Conservation (phyloP, 2,888 invertebrate species). For the Ennomos fuscantarius region DNA sequence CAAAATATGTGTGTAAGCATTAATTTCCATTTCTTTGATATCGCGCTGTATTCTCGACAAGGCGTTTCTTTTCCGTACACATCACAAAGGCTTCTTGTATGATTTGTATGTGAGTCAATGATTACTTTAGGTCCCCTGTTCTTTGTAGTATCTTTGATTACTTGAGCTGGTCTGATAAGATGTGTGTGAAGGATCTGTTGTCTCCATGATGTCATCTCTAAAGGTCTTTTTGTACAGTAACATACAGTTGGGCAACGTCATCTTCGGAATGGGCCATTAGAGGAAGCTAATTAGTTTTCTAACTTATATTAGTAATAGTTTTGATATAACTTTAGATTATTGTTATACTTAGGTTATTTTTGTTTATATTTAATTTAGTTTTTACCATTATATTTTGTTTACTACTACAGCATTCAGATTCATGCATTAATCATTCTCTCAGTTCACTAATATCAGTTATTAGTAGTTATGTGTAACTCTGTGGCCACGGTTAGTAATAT, state of each 20-base stretch:
- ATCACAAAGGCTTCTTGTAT: slow-evolving; percentile 11
- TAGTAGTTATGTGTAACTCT: too few relatives aligned
- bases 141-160: slow-evolving; percentile 15
- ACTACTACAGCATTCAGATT: too few relatives aligned
- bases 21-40: not conserved
- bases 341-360: too few relatives aligned
- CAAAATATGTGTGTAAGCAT: too few relatives aligned
- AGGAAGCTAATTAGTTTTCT: too few relatives aligned
- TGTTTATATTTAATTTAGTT: too few relatives aligned
- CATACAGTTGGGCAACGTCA: not conserved
- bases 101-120: slow-evolving; percentile 9
- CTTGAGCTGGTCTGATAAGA: slow-evolving; percentile 18
- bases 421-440: too few relatives aligned
- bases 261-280: slow-evolving; percentile 4
- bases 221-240: not conserved
- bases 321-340: too few relatives aligned
- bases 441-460: too few relatives aligned
- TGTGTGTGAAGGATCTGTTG: slow-evolving; percentile 7
- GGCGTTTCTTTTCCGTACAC: slow-evolving; percentile 9
- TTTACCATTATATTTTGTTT: too few relatives aligned
- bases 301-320: too few relatives aligned
- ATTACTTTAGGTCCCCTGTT: slow-evolving; percentile 13
- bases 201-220: slow-evolving; percentile 19
- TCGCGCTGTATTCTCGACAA: not conserved
- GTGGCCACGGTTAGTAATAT: too few relatives aligned